Conservation (phyloP, 2,888 invertebrate genomes). For the Diadromus collaris region DNA sequence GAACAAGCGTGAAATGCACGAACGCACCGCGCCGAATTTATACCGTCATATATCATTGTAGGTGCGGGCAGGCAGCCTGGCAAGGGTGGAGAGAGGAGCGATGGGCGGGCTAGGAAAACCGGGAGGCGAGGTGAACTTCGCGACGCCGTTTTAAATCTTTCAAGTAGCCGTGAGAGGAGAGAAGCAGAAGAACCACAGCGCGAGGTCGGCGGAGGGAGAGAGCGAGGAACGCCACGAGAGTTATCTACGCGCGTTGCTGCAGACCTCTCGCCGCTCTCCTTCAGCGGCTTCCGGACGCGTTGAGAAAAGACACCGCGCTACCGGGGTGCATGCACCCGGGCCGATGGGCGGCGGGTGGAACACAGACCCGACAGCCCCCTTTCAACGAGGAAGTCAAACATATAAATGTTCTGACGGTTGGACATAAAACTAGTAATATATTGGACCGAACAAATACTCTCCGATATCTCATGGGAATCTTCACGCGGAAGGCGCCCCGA, state of each 20-base stretch:
- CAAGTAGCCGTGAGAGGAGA: constrained; percentile 57
- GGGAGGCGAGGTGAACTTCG: constrained; percentile 59
- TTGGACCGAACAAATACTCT: constrained; percentile 75
- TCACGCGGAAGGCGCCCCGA: constrained; percentile 64
- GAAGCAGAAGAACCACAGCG: constrained; percentile 42
- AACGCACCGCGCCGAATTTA: constrained; percentile 60
- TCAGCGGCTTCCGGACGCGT: constrained; percentile 31
- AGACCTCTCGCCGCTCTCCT: constrained; percentile 45
- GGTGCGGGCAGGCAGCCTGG: constrained; percentile 50
- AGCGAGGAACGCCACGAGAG: constrained; percentile 37
- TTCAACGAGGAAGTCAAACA: constrained; percentile 70
- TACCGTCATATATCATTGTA: constrained; percentile 59
- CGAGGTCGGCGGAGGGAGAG: not conserved
- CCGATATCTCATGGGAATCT: constrained; percentile 73
- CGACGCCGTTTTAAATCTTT: constrained; percentile 62
- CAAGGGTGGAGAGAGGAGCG: constrained; percentile 35
- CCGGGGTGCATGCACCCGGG: constrained; percentile 5
- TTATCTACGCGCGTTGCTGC: constrained; percentile 58
- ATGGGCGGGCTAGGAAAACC: constrained; percentile 47
- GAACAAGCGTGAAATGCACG: constrained; percentile 60
- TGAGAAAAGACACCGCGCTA: constrained; percentile 49
- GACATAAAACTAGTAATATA: constrained; percentile 76
- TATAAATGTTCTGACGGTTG: constrained; percentile 75
- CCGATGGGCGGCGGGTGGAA: not conserved
- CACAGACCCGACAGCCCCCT: constrained; percentile 58